Evolutionary conservation across 2,888 invertebrate genomes (phyloP), one percentile per base, ranked within the genome.

Genomic region (Limenitis arthemis): DNA sequence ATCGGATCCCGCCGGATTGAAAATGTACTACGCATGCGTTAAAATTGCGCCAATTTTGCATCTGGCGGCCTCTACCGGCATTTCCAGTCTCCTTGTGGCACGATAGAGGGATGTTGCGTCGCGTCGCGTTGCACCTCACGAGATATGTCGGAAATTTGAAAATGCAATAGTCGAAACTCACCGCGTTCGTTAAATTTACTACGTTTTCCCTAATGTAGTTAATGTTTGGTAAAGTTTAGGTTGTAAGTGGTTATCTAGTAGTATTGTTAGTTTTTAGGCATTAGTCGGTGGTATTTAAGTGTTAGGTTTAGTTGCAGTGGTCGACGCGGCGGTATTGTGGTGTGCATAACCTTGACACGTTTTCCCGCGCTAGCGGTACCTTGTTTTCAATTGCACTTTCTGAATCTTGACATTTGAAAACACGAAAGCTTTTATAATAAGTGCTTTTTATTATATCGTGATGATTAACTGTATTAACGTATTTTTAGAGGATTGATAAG

Each of bases 11-110:
- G 78, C 78, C 79, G 77, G 79, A 71, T 75, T 72, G 74, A 72
- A 67, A 61, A 70, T 75, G 70, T 69, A 69, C 53, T 52, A 73
- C 85, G 85, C 85, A 80, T 84, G 85, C 84, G 85, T 70, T 60
- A 61, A 76, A 81, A 81, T 83, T 86, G 85, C 85, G 85, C 85
- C 85, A 85, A 85, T 86, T 85, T 79, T 70, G 75, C 72, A 62
- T 63, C 68, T 76, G 78, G 82, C 82, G 84, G 72, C 84, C 84
- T 84, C 85, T 85, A 71, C 66, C 75, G 85, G 72, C 65, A 64
- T 68, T 70, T 74, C 70, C 79, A 83, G 83, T 85, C 71, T 66
- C 64, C 66, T 71, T 68, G 65, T 67, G 73, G 66, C 73, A 69
- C 68, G 67, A 61, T 60, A 70, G 69, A 69, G 80, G 79, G 75